Evolutionary conservation across 2,113 vertebrate species (phyloP).

Genomic region (Hemicordylus capensis): DNA sequence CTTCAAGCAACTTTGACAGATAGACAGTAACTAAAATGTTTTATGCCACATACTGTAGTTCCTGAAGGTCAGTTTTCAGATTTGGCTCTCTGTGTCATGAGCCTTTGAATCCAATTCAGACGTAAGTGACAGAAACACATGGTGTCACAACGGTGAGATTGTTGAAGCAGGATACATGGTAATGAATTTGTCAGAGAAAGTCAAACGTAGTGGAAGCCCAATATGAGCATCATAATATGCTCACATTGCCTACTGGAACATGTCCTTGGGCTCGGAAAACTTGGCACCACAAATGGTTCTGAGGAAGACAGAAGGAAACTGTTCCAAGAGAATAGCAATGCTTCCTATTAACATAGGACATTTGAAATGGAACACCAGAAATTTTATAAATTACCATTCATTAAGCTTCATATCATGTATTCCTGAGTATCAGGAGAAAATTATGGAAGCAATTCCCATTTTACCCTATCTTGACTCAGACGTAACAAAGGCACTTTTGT

Average conservation of each 20-base stretch:
- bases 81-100: not conserved
- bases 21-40: not conserved
- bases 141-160: constrained; percentile 12
- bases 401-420: not conserved
- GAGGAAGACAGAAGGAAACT: constrained; percentile 3
- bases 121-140: not conserved
- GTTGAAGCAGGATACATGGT: not conserved
- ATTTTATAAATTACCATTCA: constrained; percentile 14
- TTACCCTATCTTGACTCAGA: not conserved
- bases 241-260: constrained; percentile 4
- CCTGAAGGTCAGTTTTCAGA: constrained; percentile 15
- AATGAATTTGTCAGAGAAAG: constrained; percentile 15
- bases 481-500: not conserved
- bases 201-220: not conserved
- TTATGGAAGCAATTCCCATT: not conserved
- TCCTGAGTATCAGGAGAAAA: not conserved
- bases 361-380: constrained; percentile 17
- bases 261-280: constrained; percentile 14
- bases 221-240: not conserved
- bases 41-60: not conserved
- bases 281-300: constrained; percentile 3
- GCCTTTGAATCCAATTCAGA: not conserved
- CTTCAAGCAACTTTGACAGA: not conserved
- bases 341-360: not conserved
- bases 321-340: constrained; percentile 16